Percentiles rank a stretch among this genome's conserved stretches.
These are phyloP conservation scores for Melanaphis sacchari DNA, from an alignment of 1,140 invertebrate species.

Conservation along the genomic window DNA sequence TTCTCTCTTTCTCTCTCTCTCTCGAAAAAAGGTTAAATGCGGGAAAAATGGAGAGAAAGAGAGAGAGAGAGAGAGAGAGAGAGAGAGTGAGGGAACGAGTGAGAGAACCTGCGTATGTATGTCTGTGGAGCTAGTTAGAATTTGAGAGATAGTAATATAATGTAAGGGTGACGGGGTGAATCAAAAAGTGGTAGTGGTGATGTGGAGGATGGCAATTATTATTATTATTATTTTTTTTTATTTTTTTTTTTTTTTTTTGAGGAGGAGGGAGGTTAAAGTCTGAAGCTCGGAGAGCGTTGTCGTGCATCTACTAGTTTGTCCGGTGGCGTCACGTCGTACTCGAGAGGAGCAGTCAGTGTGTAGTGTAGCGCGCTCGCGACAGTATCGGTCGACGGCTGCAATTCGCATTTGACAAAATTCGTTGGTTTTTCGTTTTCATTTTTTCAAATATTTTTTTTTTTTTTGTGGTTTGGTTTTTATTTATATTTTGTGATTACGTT, in stretches of 20 bases:
- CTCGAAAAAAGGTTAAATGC: not conserved
- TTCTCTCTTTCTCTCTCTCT: not conserved
- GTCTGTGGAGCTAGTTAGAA: not conserved
- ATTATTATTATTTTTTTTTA: slow-evolving; percentile 30
- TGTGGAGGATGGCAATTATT: not conserved
- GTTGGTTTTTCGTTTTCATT: not conserved
- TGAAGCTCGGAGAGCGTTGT: slow-evolving; percentile 32
- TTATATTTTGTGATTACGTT: not conserved
- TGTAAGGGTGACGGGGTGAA: not conserved
- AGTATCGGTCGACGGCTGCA: slow-evolving; percentile 26
- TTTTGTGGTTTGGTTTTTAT: not conserved
- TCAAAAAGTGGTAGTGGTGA: not conserved
- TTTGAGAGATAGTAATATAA: not conserved
- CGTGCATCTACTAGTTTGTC: slow-evolving; percentile 38
- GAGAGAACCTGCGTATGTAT: not conserved
- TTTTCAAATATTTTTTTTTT: not conserved
- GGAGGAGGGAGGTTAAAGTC: slow-evolving; percentile 17
- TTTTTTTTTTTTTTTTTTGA: too few relatives aligned
- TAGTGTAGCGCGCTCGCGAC: slow-evolving; percentile 55
- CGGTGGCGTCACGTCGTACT: slow-evolving; percentile 25
- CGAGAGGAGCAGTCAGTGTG: slow-evolving; percentile 50
- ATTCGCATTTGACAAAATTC: slow-evolving; percentile 21
- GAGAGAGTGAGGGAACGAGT: too few relatives aligned
- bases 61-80: too few relatives aligned
- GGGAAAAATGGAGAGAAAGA: too few relatives aligned